Base-by-base conservation (phyloP, 2,113 vertebrate species). In the Aspidoscelis tigris region DNA sequence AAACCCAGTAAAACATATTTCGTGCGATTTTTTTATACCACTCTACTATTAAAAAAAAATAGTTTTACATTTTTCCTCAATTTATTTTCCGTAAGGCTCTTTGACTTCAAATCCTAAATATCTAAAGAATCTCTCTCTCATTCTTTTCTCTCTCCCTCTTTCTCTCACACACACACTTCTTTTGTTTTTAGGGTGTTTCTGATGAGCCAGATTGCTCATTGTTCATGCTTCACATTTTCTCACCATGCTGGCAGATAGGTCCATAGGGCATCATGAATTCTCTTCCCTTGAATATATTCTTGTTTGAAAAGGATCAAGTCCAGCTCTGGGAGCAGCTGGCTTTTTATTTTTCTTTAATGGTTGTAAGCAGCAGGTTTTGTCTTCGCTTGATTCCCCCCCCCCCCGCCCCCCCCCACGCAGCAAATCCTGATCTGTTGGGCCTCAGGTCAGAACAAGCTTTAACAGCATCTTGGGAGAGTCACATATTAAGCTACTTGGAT, bases 131-230 rank as follows among this genome's bases (percentile, higher is more conserved):
- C 89, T 92, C 91, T 91, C 89, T 76, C 89, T 92, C 91, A 90
- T 88, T 74, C 88, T 81, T 83, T 81, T 89, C 89, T 89, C 7
- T 24, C 4, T 73, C 41, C 22, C 18, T 71, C 22, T 26, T 7
- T 14, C 41, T n/a, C 26, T 21, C 4, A 44, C 43, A 43, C 7
- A 24, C 61, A 39, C 21, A 24, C 47, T 50, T 50, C 89, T 91
- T 94, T 93, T 92, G 88, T 90, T 91, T 93, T 92, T 93, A 89
- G 93, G 93, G 91, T 93, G 91, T 92, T 94, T 92, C 91, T 90
- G 89, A 86, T 0, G 73, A 93, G 91, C 88, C 93, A 93, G 93
- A 93, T 93, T 93, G 92, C 92, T 88, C 92, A 94, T 93, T 93
- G 93, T 94, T 92, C 82, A 0, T 43, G 87, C 89, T 88, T 89